Conservation (phyloP, 1,140 invertebrate genomes). For the Drosophila repleta region DNA sequence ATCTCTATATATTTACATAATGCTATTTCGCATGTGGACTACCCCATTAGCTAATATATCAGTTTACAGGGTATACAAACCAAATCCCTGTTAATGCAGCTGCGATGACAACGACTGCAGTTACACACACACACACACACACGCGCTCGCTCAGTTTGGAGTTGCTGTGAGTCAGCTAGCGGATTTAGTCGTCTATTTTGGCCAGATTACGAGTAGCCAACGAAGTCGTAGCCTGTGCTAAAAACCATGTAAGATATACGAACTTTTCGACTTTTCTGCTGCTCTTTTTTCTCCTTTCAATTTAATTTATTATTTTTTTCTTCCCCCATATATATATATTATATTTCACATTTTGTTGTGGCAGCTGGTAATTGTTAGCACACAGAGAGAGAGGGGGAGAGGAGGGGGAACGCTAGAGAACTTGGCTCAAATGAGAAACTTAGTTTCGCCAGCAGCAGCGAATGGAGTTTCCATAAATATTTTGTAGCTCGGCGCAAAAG, state of each 20-base stretch:
- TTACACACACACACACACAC: constrained; percentile 14
- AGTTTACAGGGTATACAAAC: constrained; percentile 29
- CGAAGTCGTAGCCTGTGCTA: constrained; percentile 20
- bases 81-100: constrained; percentile 77
- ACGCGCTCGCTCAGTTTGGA: constrained; percentile 11
- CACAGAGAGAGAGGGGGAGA: not conserved
- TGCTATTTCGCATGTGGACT: too few relatives aligned
- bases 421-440: constrained; percentile 23
- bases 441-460: constrained; percentile 9
- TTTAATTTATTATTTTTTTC: not conserved
- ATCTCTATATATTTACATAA: too few relatives aligned
- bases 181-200: constrained; percentile 75
- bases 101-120: constrained; percentile 51
- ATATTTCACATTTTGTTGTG: constrained; percentile 19
- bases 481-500: constrained; percentile 30
- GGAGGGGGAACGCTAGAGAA: not conserved
- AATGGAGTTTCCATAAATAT: constrained; percentile 24
- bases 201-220: constrained; percentile 60
- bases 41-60: not conserved
- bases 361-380: constrained; percentile 68
- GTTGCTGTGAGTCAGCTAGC: constrained; percentile 29
- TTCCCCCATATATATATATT: not conserved
- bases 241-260: constrained; percentile 36
- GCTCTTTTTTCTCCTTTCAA: too few relatives aligned
- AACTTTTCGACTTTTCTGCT: constrained; percentile 15